Evolutionary conservation across 30 jellyfish, hydroid and myxozoan species (phyloP).

Genomic region (Turritopsis dohrnii): DNA sequence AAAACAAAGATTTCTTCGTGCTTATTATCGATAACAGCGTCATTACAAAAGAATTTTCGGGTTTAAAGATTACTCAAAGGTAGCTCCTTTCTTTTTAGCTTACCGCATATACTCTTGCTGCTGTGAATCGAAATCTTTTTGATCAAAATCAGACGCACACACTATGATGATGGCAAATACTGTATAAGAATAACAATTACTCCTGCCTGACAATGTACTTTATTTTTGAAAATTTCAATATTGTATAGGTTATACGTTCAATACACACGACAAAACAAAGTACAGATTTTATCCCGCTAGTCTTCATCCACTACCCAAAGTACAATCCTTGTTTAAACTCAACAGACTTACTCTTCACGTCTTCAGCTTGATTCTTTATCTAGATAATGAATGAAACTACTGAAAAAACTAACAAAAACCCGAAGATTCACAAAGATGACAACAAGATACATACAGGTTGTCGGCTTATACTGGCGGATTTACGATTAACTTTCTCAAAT

Average conservation of each 20-base stretch:
- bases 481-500: conserved; percentile 11
- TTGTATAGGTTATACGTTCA: too few relatives aligned
- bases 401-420: neutral
- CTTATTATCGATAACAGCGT: too few relatives aligned
- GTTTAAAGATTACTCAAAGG: neutral
- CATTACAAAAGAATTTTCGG: too few relatives aligned
- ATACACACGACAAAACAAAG: too few relatives aligned
- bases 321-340: too few relatives aligned
- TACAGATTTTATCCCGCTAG: too few relatives aligned
- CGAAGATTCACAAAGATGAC: neutral
- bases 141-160: conserved; percentile 2
- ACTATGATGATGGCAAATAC: neutral
- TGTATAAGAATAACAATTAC: too few relatives aligned
- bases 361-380: neutral
- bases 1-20: too few relatives aligned
- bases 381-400: conserved; percentile 3
- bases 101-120: conserved; percentile 38
- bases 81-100: neutral
- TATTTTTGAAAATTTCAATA: too few relatives aligned
- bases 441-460: neutral
- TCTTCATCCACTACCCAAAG: too few relatives aligned
- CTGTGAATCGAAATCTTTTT: neutral
- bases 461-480: neutral
- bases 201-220: too few relatives aligned
- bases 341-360: neutral